phyloP scores from a whole-genome alignment of 2,888 invertebrate genomes.

The Oligia fasciuncula region DNA sequence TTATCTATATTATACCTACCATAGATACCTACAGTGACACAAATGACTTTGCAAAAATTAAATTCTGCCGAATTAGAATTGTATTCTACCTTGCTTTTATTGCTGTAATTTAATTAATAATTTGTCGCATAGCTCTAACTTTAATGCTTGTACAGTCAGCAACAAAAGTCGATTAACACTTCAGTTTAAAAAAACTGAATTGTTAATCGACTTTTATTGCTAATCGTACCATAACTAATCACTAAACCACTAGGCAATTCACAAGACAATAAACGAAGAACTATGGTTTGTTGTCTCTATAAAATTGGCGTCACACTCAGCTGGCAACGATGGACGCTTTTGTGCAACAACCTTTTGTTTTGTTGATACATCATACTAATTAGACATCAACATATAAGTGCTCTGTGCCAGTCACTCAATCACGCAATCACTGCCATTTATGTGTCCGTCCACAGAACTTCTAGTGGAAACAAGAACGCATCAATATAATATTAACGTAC shows the following conservation, averaged over 20 bases:
- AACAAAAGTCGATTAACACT: too few relatives aligned
- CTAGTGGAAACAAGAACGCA: not conserved
- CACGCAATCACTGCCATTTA: not conserved
- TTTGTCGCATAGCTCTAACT: not conserved
- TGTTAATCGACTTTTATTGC: too few relatives aligned
- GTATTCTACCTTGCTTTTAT: not conserved
- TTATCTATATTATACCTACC: not conserved
- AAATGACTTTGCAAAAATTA: constrained; percentile 4
- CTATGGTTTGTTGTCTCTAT: not conserved
- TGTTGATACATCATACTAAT: not conserved
- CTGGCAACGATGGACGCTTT: not conserved
- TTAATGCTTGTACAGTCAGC: not conserved
- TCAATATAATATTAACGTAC: not conserved
- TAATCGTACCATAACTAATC: not conserved
- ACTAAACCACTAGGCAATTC: not conserved
- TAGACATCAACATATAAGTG: not conserved
- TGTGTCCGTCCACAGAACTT: not conserved
- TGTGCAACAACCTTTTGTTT: not conserved
- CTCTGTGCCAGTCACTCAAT: not conserved
- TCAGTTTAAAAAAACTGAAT: too few relatives aligned
- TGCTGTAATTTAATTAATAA: too few relatives aligned
- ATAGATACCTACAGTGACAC: not conserved
- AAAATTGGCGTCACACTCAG: not conserved
- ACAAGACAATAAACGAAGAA: not conserved
- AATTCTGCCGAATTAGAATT: not conserved